Conservation (phyloP, 2,113 vertebrate species). For the Chaetops frenatus region DNA sequence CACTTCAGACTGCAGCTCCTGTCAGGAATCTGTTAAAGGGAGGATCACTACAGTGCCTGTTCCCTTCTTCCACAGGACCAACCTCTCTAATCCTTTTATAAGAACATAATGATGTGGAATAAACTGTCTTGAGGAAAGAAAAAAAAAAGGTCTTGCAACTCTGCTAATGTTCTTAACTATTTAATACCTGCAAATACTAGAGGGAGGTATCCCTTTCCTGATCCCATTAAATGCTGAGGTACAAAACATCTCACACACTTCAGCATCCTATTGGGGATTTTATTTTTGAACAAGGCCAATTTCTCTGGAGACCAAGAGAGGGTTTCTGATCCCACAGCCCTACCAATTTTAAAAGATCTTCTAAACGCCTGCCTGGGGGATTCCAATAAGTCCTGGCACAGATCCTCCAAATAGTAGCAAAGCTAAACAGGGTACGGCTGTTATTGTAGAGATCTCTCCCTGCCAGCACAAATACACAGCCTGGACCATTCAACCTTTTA, state of each 20-base stretch:
- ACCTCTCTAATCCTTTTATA: background rate
- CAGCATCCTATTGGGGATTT: background rate
- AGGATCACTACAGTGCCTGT: background rate
- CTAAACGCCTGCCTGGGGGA: background rate
- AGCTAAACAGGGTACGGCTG: constrained; percentile 22
- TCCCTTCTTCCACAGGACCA: background rate
- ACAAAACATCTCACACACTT: background rate
- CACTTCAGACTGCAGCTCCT: background rate
- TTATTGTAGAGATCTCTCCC: background rate
- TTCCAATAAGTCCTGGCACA: constrained; percentile 30
- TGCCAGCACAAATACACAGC: constrained; percentile 53
- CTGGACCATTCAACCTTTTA: constrained; percentile 7
- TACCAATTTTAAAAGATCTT: background rate
- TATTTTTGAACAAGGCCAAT: background rate
- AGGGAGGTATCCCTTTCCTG: constrained; percentile 3
- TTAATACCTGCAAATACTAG: constrained; percentile 24
- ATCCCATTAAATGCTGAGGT: background rate
- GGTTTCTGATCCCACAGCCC: background rate
- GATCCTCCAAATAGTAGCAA: constrained; percentile 32
- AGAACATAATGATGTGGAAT: background rate
- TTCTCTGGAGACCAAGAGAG: background rate
- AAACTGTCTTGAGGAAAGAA: background rate
- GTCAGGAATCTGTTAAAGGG: background rate
- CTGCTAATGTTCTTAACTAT: constrained; percentile 24
- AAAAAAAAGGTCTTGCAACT: background rate